Evolutionary conservation across 2,888 invertebrate species (phyloP), one percentile per base, ranked within the genome.

Genomic region (Cryptocephalus moraei): DNA sequence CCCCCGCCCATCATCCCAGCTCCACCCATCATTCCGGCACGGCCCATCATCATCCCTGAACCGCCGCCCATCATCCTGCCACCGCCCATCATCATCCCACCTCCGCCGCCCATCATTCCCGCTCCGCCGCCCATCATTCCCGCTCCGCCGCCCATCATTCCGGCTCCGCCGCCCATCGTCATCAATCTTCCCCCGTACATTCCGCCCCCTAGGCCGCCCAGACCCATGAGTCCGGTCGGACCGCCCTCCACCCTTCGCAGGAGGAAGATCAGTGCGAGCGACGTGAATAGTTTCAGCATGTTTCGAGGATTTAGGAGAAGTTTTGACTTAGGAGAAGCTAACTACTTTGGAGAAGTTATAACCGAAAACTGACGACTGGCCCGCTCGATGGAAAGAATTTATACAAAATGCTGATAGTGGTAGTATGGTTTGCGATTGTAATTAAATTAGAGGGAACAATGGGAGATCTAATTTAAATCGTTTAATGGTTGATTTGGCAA

Each of bases 141-240:
- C 1, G 10, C 55, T 9, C 55, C 54, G 4, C 52, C 52, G 8
- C 48, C 45, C 32, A 48, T 44, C 45, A 41, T 45, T n/a, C 48
- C 56, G 42, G 32, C 69, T 58, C 69, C 70, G 49, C 49, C 47
- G 1, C 72, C 72, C 4, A 52, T 48, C 40, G 54, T 56, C 43
- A 50, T 48, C 64, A 49, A 47, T 12, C 48, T 45, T 8, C 50
- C 52, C 14, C 45, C 49, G 10, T 44, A 49, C 42, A 76, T 42
- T 49, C 48, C 47, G 22, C 22, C 22, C 22, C 22, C 22, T 9
- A 42, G 39, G 1, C 39, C 52, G 8, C 44, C 43, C 2, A 39
- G 49, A 0, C 48, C 47, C 40, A 73, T 59, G 12, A 74, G 72
- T 13, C 56, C 54, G 1, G 10, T 54, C 12, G 54, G 53, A 6